Conservation (phyloP, 1,140 invertebrate genomes). For the Helicoverpa zea region DNA sequence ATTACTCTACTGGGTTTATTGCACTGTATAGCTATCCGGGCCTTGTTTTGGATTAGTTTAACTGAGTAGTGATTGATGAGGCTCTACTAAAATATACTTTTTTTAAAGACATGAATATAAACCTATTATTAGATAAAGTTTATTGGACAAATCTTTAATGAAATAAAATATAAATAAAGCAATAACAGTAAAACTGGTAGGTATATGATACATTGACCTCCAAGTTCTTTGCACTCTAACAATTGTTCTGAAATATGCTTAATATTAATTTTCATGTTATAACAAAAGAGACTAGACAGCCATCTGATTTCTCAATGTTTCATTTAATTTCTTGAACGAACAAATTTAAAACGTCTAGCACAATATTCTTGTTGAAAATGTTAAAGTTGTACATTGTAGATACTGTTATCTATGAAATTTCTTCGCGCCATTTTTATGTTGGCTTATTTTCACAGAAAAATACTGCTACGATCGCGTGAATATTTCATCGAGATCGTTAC, state of each 20-base stretch:
- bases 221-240: slow-evolving; percentile 11
- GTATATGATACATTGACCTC: background rate
- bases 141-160: background rate
- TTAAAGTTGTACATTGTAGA: slow-evolving; percentile 24
- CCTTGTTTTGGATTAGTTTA: too few relatives aligned
- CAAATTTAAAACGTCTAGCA: slow-evolving; percentile 25
- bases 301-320: slow-evolving; percentile 37
- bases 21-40: too few relatives aligned
- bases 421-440: slow-evolving; percentile 18
- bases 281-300: slow-evolving; percentile 41
- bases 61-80: too few relatives aligned
- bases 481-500: background rate
- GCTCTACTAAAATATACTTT: too few relatives aligned
- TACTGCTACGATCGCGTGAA: slow-evolving; percentile 12
- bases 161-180: background rate
- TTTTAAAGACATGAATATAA: too few relatives aligned
- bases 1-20: too few relatives aligned
- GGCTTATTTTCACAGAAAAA: slow-evolving; percentile 22
- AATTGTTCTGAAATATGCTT: slow-evolving; percentile 21
- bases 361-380: slow-evolving; percentile 18
- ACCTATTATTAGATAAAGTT: background rate
- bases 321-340: slow-evolving; percentile 31
- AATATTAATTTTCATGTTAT: slow-evolving; percentile 57
- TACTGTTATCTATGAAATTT: slow-evolving; percentile 27
- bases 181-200: background rate